Percentiles rank a stretch among this genome's conserved stretches.
Conservation (phyloP, 2,797 vertebrate species). For the Darevskia mixta region DNA sequence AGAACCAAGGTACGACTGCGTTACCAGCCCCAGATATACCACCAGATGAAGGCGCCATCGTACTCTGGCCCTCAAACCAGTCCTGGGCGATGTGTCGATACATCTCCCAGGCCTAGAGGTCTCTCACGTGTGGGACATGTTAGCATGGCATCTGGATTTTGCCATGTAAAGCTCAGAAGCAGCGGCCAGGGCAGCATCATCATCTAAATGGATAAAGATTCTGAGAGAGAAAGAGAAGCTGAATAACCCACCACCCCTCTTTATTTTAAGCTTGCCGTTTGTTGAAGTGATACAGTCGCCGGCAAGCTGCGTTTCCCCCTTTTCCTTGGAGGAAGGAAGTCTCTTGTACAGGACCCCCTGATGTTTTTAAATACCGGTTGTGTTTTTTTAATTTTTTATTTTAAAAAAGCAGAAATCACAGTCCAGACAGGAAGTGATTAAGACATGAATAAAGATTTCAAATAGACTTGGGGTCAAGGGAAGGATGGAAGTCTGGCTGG, state of each 20-base stretch:
- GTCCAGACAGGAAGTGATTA: slow-evolving; percentile 31
- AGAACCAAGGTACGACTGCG: too few species aligned
- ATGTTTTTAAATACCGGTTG: background rate
- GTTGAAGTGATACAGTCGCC: background rate
- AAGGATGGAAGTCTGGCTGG: slow-evolving; percentile 8
- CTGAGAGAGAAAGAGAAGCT: background rate
- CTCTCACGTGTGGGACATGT: too few species aligned
- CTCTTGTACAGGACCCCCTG: slow-evolving; percentile 8
- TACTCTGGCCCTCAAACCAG: too few species aligned
- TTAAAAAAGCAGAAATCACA: slow-evolving; percentile 3
- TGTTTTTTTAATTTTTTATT: background rate
- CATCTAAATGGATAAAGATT: background rate
- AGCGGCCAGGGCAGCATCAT: background rate
- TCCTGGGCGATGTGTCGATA: too few species aligned
- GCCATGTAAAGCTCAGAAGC: too few species aligned
- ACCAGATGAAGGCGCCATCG: too few species aligned
- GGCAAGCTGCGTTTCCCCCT: background rate
- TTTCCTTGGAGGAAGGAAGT: slow-evolving; percentile 30
- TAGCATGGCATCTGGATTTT: too few species aligned
- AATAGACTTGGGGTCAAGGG: slow-evolving; percentile 23
- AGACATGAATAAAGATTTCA: slow-evolving; percentile 29
- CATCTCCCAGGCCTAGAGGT: too few species aligned
- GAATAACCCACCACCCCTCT: background rate
- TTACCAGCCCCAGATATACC: too few species aligned
- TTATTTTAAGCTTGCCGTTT: background rate